These are phyloP conservation scores for Pseudomugil tenellus DNA, from an alignment of 2,797 vertebrate species.

Conservation along the genomic window DNA sequence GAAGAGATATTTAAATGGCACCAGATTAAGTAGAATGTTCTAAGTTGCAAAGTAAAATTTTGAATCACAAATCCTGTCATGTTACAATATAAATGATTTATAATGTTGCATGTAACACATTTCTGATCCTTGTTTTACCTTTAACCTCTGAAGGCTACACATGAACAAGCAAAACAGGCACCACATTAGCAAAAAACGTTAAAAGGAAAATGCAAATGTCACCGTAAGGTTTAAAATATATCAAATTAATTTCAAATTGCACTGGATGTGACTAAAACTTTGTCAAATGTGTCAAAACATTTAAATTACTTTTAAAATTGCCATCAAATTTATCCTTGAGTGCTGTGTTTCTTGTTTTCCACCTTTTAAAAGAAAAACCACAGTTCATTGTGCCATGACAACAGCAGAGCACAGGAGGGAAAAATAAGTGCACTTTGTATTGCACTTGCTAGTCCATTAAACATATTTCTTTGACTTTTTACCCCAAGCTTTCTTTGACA, in stretches of 20 bases:
- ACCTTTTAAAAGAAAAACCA: constrained; percentile 27
- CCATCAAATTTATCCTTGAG: constrained; percentile 52
- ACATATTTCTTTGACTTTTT: constrained; percentile 36
- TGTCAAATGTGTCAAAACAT: constrained; percentile 50
- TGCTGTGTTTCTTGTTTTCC: constrained; percentile 25
- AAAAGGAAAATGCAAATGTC: constrained; percentile 40
- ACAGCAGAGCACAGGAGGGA: constrained; percentile 16
- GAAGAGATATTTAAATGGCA: constrained; percentile 45
- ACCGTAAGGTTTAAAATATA: constrained; percentile 39
- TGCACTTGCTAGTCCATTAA: constrained; percentile 45
- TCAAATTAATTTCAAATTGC: constrained; percentile 52
- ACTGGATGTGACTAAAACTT: constrained; percentile 50
- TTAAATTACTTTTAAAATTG: constrained; percentile 51
- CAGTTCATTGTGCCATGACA: constrained; percentile 13
- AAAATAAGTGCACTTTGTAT: constrained; percentile 10
- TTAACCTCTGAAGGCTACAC: constrained; percentile 22
- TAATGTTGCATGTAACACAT: constrained; percentile 3
- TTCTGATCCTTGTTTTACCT: constrained; percentile 2
- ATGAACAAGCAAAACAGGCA: constrained; percentile 9
- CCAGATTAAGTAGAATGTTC: constrained; percentile 31
- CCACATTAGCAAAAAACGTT: background rate
- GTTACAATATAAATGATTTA: constrained; percentile 12
- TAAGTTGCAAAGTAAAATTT: constrained; percentile 21
- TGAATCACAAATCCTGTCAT: constrained; percentile 17
- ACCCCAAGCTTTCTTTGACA: constrained; percentile 23